Conservation (phyloP, 2,888 invertebrate genomes). For the Acronicta aceris region DNA sequence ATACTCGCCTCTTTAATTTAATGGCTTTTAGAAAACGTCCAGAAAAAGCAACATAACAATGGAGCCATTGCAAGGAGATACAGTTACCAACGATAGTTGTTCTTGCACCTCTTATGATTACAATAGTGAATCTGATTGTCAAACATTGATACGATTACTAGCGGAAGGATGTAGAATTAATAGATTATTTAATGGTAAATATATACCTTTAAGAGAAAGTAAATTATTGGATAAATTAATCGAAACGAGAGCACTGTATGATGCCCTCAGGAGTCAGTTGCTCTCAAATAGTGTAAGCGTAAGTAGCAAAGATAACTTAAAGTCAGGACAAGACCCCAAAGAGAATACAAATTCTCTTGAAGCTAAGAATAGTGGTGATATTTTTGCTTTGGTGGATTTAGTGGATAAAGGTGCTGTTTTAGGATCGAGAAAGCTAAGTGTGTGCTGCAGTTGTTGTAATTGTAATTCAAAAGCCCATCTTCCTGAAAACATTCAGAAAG, state of each 20-base stretch:
- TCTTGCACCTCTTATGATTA: constrained; percentile 68
- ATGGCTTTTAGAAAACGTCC: constrained; percentile 6
- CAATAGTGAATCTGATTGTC: constrained; percentile 63
- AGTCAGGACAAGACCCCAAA: constrained; percentile 35
- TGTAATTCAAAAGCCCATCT: constrained; percentile 60
- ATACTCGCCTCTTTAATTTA: constrained; percentile 35
- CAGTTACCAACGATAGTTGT: constrained; percentile 59
- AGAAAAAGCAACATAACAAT: constrained; percentile 62
- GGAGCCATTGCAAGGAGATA: constrained; percentile 57
- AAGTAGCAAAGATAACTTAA: constrained; percentile 56
- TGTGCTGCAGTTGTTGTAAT: constrained; percentile 73
- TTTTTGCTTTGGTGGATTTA: constrained; percentile 65
- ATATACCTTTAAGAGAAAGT: constrained; percentile 68
- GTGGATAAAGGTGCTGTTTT: constrained; percentile 66
- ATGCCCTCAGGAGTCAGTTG: constrained; percentile 69
- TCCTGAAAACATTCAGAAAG: constrained; percentile 38
- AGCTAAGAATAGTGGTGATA: constrained; percentile 56
- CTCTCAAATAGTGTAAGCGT: constrained; percentile 63
- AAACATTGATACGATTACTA: constrained; percentile 59
- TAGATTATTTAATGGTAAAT: constrained; percentile 67
- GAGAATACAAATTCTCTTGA: constrained; percentile 41
- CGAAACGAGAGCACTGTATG: constrained; percentile 73
- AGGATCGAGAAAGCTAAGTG: constrained; percentile 59
- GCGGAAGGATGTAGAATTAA: constrained; percentile 64
- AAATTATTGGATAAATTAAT: constrained; percentile 70